Evolutionary conservation across 2,797 vertebrate species (phyloP).

Genomic region (Peromyscus attwateri): DNA sequence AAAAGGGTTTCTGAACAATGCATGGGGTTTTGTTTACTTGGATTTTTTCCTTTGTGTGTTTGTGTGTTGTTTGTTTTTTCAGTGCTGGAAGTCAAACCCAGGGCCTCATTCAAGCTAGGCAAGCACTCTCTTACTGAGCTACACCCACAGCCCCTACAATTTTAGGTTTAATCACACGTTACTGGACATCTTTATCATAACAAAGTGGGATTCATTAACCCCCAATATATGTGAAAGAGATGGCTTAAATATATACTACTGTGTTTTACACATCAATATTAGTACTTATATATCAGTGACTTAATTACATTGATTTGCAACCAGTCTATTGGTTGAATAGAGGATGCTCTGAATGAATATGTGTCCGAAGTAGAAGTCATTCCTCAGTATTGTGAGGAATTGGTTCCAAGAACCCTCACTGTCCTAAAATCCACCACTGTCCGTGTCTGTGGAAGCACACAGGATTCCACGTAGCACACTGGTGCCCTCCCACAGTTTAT

Average conservation of each 20-base stretch:
- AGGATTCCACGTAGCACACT: neutral
- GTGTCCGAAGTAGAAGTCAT: neutral
- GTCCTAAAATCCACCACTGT: neutral
- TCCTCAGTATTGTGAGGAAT: neutral
- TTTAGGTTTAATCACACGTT: conserved; percentile 26
- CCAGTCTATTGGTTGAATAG: neutral
- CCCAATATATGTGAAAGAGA: neutral
- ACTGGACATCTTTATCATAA: neutral
- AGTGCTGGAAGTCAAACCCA: neutral
- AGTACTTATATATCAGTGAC: conserved; percentile 20
- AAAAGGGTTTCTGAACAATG: neutral
- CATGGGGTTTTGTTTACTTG: neutral
- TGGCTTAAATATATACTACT: conserved; percentile 7
- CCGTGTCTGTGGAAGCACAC: neutral
- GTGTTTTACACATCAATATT: conserved; percentile 26
- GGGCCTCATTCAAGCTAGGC: neutral
- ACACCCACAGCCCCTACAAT: neutral
- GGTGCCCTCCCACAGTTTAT: neutral
- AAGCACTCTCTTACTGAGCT: neutral
- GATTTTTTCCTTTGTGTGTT: neutral
- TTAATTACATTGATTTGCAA: conserved; percentile 31
- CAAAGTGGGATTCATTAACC: neutral
- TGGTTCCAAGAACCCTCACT: neutral
- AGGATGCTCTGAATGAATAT: neutral
- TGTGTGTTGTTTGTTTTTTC: neutral